phyloP scores from a whole-genome alignment of 2,113 vertebrate genomes.

The Malurus alboscapulatus region DNA sequence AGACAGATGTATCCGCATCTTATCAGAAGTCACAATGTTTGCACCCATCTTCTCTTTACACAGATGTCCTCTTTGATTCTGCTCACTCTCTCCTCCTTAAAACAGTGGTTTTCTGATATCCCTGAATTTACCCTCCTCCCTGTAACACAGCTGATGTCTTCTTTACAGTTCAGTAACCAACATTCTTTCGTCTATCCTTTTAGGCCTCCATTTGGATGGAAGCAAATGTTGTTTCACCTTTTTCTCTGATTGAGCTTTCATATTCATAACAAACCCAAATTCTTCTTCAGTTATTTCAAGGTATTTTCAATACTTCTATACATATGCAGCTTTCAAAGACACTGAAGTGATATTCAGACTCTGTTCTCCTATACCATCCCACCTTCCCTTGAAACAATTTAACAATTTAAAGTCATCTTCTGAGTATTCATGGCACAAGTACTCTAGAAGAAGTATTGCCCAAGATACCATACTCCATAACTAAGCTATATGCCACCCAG shows the following conservation, averaged over 20 bases:
- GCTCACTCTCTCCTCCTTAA: neutral
- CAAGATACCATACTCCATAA: neutral
- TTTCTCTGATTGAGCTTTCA: neutral
- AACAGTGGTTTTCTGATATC: neutral
- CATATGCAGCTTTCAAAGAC: neutral
- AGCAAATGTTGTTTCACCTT: neutral
- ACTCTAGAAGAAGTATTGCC: neutral
- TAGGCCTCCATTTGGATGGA: neutral
- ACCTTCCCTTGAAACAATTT: neutral
- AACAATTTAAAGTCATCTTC: neutral
- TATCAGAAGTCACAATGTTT: neutral
- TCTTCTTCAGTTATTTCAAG: neutral
- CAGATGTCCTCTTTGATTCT: neutral
- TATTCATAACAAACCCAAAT: neutral
- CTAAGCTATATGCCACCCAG: neutral
- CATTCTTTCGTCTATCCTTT: neutral
- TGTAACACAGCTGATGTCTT: neutral
- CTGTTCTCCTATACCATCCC: neutral
- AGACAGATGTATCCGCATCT: neutral
- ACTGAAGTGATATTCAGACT: neutral
- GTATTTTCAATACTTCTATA: neutral
- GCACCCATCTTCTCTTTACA: neutral
- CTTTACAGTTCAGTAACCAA: neutral
- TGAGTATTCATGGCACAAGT: neutral
- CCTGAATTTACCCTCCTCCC: neutral